Conservation (phyloP, 2,797 vertebrate species). For the Zenarchopterus dispar region DNA sequence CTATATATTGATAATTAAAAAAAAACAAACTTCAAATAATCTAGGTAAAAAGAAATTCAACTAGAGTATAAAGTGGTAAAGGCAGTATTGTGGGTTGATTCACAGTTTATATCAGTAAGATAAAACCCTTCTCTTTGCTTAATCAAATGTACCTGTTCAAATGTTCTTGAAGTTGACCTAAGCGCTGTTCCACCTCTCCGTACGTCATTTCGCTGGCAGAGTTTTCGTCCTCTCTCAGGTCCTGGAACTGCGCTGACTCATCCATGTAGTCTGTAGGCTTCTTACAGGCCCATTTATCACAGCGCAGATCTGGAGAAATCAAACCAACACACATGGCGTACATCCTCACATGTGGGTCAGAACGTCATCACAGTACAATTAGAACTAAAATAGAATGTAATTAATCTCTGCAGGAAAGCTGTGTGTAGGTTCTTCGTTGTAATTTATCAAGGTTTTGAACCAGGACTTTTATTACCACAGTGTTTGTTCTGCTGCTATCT, state of each 20-base stretch:
- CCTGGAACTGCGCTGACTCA: constrained; percentile 82
- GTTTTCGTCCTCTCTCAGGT: constrained; percentile 88
- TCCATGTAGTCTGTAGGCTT: constrained; percentile 80
- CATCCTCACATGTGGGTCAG: constrained; percentile 75
- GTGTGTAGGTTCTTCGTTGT: constrained; percentile 53
- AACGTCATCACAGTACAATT: constrained; percentile 62
- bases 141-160: constrained; percentile 90
- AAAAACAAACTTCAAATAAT: too few relatives aligned
- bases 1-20: too few relatives aligned
- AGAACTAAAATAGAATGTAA: constrained; percentile 73
- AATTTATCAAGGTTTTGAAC: constrained; percentile 69
- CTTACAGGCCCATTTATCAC: constrained; percentile 86
- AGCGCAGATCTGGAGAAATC: constrained; percentile 81
- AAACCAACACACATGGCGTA: constrained; percentile 60
- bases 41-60: too few relatives aligned
- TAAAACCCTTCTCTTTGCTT: background rate
- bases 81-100: constrained; percentile 1
- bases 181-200: constrained; percentile 94
- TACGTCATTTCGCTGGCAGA: constrained; percentile 93
- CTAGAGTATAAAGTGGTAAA: background rate
- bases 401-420: constrained; percentile 72
- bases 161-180: constrained; percentile 96
- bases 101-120: background rate
- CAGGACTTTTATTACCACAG: constrained; percentile 44
- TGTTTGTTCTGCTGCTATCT: constrained; percentile 73